Base-by-base conservation (phyloP, 2,797 vertebrate species). In the Micromesistius poutassou region DNA sequence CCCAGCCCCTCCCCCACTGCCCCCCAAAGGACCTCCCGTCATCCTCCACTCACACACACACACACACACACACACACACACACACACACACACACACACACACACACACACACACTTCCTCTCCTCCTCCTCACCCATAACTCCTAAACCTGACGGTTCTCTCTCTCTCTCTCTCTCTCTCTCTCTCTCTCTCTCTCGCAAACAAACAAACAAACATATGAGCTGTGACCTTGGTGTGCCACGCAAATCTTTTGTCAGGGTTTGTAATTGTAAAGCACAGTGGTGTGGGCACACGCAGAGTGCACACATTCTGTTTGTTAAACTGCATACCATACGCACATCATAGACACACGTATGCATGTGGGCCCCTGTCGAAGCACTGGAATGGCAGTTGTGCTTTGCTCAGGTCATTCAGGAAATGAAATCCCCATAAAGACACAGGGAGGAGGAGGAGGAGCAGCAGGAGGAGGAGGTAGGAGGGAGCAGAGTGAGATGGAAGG, bases 321-420 rank as follows among this genome's bases (percentile, higher is more conserved):
- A 77, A 81, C 79, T 73, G 72, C 86, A 80, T 76, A 82, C 82
- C 76, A 76, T 78, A 86, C 77, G 83, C 81, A 87, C 79, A 80
- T 78, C 85, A 89, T 85, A 84, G 82, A 75, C 71, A 76, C 72
- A 74, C 73, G 82, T 86, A 89, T 87, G 85, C 85, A 85, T 89
- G 79, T 88, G 87, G 25, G 84, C 87, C 82, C 83, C 86, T 79
- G 28, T 62, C 9, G 89, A 89, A 90, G 80, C 38, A 75, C 55
- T 89, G 89, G 89, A 84, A 84, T 88, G 86, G 87, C 86, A 87
- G 89, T 87, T 92, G 85, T 88, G 88, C 86, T 89, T 85, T 79
- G 16, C 3, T 28, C 30, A 46, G 36, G 46, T 75, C 68, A 10
- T 55, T 30, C 72, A 74, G 25, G 31, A 3, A 71, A 73, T 31